Percentiles rank a stretch among this genome's conserved stretches.
Evolutionary conservation across 2,797 vertebrate species (phyloP).

Genomic region (Enteromius fasciolatus): DNA sequence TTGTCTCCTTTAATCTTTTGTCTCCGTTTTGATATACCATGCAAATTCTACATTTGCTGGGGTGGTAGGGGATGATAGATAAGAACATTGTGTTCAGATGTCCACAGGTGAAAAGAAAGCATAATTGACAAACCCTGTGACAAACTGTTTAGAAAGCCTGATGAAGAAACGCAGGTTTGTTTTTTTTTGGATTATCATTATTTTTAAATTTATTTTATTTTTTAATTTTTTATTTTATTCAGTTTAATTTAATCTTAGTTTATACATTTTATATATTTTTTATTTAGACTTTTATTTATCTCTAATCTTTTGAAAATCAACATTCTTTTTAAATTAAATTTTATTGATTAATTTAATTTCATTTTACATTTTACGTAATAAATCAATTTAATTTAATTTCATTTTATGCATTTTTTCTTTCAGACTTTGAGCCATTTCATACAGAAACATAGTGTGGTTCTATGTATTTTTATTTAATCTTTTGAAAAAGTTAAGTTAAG

Average conservation of each 20-base stretch:
- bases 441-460: neutral
- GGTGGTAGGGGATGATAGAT: constrained; percentile 27
- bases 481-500: neutral
- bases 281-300: too few relatives aligned
- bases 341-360: neutral
- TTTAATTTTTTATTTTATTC: too few relatives aligned
- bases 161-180: neutral
- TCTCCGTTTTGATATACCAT: constrained; percentile 65
- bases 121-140: constrained; percentile 17
- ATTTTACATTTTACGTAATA: neutral
- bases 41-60: constrained; percentile 39
- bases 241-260: too few relatives aligned
- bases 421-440: neutral
- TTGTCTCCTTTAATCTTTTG: constrained; percentile 70
- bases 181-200: too few relatives aligned
- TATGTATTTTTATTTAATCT: neutral
- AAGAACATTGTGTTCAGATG: constrained; percentile 32
- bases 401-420: neutral
- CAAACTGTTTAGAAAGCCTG: neutral
- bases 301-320: too few relatives aligned
- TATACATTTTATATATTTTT: too few relatives aligned
- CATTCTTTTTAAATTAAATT: too few relatives aligned
- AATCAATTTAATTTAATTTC: too few relatives aligned
- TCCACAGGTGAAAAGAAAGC: constrained; percentile 15
- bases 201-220: neutral